These are phyloP conservation scores for Python bivittatus DNA, from an alignment of 2,113 vertebrate genomes.

Conservation along the genomic window DNA sequence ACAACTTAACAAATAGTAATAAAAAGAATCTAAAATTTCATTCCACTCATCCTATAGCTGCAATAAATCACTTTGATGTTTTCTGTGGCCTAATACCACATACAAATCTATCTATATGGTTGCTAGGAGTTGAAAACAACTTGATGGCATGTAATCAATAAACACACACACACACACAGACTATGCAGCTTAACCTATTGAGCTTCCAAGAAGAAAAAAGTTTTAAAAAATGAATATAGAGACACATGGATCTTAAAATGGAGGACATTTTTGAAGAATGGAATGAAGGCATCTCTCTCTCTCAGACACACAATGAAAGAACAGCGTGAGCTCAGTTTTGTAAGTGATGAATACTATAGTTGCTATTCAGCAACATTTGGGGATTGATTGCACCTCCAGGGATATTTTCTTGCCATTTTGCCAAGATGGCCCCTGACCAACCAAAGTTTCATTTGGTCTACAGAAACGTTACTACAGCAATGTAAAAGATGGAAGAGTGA, in stretches of 20 bases:
- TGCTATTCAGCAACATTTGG: background rate
- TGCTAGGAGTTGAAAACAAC: background rate
- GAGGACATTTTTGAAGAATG: conserved; percentile 5
- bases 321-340: background rate
- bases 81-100: background rate
- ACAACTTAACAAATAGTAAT: rapidly evolving
- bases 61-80: conserved; percentile 32
- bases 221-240: background rate
- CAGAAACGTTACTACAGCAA: background rate
- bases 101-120: background rate
- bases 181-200: rapidly evolving
- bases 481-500: too few species aligned
- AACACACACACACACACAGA: background rate
- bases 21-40: background rate
- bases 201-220: background rate
- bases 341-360: background rate
- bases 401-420: background rate
- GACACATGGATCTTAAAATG: rapidly evolving
- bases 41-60: conserved; percentile 5
- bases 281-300: background rate
- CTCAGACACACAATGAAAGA: background rate
- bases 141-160: background rate
- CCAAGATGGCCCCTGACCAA: background rate
- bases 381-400: background rate
- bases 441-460: background rate